These are phyloP conservation scores for Drosophila mayaguana DNA, from an alignment of 2,888 invertebrate genomes.

Conservation along the genomic window DNA sequence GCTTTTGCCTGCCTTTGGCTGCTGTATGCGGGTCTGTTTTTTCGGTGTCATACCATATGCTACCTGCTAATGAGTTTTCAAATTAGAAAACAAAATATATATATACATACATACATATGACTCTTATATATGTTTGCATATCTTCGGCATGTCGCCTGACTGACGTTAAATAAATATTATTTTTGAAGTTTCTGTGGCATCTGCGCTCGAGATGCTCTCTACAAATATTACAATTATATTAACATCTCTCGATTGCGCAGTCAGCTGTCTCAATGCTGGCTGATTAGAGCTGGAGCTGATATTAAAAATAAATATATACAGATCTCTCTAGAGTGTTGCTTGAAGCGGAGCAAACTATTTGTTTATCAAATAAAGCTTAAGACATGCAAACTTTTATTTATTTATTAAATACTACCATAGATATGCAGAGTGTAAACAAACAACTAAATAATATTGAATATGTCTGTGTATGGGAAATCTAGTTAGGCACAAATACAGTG, in stretches of 20 bases:
- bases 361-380: background rate
- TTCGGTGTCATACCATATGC: slow-evolving; percentile 77
- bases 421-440: background rate
- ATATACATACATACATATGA: background rate
- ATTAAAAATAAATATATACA: background rate
- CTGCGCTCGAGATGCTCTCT: slow-evolving; percentile 31
- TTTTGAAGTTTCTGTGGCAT: slow-evolving; percentile 40
- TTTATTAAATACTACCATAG: background rate
- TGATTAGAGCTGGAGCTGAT: background rate
- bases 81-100: slow-evolving; percentile 64
- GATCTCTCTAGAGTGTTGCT: background rate
- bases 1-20: slow-evolving; percentile 35
- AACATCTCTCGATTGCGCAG: slow-evolving; percentile 27
- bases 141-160: slow-evolving; percentile 21
- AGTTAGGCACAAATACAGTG: background rate
- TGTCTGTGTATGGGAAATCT: background rate
- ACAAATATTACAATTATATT: slow-evolving; percentile 42
- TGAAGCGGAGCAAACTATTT: background rate
- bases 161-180: slow-evolving; percentile 65
- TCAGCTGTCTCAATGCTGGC: slow-evolving; percentile 13
- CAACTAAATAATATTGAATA: background rate
- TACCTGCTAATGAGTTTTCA: slow-evolving; percentile 78
- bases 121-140: slow-evolving; percentile 10
- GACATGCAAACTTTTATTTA: background rate
- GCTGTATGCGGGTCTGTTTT: slow-evolving; percentile 46